Conservation (phyloP, 2,113 vertebrate genomes). For the Sylvia atricapilla region DNA sequence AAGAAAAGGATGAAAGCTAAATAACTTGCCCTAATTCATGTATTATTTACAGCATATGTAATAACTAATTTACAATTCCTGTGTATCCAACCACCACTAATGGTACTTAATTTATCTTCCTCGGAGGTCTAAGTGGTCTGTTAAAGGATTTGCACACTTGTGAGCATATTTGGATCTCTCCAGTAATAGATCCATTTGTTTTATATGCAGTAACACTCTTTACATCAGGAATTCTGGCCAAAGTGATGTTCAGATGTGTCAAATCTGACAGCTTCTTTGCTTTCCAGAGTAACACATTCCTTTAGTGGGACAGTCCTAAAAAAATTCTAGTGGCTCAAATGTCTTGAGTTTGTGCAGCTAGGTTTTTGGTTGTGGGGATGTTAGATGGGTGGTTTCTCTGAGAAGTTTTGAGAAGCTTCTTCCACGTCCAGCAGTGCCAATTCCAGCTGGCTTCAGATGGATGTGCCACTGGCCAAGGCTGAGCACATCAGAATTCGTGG, state of each 20-base stretch:
- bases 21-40: neutral
- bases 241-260: neutral
- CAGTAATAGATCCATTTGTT: neutral
- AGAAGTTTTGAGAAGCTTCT: neutral
- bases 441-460: neutral
- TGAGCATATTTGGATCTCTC: neutral
- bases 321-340: neutral
- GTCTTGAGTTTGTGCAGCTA: neutral
- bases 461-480: neutral
- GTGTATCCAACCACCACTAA: neutral
- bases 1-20: neutral
- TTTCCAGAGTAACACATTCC: neutral
- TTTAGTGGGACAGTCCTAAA: neutral
- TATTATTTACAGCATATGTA: neutral
- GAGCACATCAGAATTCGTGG: neutral
- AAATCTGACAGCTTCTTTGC: neutral
- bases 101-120: neutral
- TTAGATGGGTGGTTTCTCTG: neutral
- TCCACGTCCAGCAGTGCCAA: neutral
- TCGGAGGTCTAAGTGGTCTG: neutral
- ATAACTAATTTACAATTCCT: neutral
- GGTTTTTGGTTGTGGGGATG: neutral
- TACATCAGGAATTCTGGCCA: neutral
- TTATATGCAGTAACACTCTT: neutral
- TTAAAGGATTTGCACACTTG: neutral